Conservation (phyloP, 2,113 vertebrate genomes). For the Melanocharis versteri region DNA sequence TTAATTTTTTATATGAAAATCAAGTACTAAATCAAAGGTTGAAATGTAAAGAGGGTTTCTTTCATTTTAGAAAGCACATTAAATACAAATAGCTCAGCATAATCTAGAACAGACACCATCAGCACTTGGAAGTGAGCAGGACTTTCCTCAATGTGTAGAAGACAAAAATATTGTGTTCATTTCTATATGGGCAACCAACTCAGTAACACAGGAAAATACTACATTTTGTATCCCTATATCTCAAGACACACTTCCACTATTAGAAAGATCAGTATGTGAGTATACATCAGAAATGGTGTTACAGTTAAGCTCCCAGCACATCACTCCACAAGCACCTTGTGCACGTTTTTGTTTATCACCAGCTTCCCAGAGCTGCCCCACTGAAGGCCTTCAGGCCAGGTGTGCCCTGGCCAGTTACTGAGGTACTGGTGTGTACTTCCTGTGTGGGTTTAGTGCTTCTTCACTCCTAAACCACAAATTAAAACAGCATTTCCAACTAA, state of each 20-base stretch:
- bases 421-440: background rate
- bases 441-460: background rate
- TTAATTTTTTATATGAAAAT: background rate
- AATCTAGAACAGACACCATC: background rate
- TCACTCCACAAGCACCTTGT: background rate
- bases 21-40: background rate
- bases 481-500: background rate
- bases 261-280: background rate
- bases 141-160: background rate
- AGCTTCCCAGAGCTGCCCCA: background rate
- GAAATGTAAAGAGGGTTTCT: background rate
- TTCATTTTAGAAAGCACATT: background rate
- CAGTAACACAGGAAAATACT: background rate
- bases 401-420: background rate
- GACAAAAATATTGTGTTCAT: background rate
- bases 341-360: fast-evolving
- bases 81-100: background rate
- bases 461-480: background rate
- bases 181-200: background rate
- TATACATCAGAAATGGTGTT: background rate
- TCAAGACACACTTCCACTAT: background rate
- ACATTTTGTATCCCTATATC: background rate
- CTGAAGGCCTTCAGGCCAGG: background rate
- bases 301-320: background rate
- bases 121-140: background rate